phyloP scores from a whole-genome alignment of 2,113 vertebrate species.

The Pterocles gutturalis region DNA sequence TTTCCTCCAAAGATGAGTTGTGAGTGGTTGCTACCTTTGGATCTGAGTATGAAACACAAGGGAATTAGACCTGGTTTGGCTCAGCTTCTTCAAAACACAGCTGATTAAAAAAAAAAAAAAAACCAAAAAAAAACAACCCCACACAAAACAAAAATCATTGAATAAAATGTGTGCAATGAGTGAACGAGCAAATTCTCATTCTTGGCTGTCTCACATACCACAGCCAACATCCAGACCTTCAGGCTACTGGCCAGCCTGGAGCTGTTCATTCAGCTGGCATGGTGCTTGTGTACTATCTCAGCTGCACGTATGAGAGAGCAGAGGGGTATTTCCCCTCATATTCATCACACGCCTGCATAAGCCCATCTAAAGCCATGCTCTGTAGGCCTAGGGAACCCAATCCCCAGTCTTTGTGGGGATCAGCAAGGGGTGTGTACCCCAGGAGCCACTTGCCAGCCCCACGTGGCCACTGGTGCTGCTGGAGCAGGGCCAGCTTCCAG shows the following conservation, averaged over 20 bases:
- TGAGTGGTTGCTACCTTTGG: neutral
- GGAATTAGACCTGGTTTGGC: neutral
- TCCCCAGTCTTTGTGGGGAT: neutral
- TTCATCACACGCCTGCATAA: neutral
- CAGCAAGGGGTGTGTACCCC: neutral
- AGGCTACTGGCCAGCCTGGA: neutral
- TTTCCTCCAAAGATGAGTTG: neutral
- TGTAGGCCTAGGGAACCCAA: neutral
- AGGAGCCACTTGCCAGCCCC: neutral
- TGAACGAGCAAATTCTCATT: neutral
- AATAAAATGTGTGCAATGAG: neutral
- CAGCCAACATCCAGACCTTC: neutral
- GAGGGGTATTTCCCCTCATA: neutral
- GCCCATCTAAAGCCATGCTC: neutral
- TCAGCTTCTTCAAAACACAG: neutral
- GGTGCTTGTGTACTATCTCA: neutral
- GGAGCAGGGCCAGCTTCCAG: neutral
- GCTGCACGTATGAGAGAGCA: neutral
- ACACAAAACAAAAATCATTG: neutral
- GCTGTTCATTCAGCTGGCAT: neutral
- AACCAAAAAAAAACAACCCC: neutral
- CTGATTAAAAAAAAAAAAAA: neutral
- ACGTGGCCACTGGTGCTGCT: neutral
- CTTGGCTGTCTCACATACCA: neutral
- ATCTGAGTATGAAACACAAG: neutral